Base-by-base conservation (phyloP, 2,888 invertebrate genomes). In the Mactromeris polynyma region DNA sequence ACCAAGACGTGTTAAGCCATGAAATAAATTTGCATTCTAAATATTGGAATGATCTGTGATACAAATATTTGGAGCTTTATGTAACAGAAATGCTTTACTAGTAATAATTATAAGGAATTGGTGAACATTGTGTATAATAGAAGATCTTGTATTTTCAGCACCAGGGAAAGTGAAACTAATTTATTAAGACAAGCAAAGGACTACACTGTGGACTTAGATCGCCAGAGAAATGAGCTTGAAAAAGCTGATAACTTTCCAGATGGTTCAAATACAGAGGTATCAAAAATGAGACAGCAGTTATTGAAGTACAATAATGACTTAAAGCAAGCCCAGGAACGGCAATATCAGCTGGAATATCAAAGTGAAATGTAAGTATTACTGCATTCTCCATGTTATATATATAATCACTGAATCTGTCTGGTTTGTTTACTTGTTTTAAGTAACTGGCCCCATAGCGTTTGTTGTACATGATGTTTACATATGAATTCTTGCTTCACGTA, bases 181-280 rank as follows among this genome's bases (percentile, higher is more conserved):
- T 91, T 96, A 26, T 90, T 97, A 14, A 93, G 94, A 85, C 93
- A 96, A 83, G 96, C 96, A 26, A 96, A 96, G 87, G 93, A 96
- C 26, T 95, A 90, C 83, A 92, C 95, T 3, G 86, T 91, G 21
- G 94, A 94, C 33, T 89, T 96, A 6, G 97, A 96, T 46, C 92
- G 92, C 85, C 96, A 96, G 90, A 91, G 94, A 78, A 86, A 85
- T 77, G 96, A 96, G 81, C 92, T 97, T 40, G 96, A 96, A 78
- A 95, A 95, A 88, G 96, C 95, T 42, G 96, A 97, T 85, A 95
- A 96, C 69, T 96, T 96, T 88, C 96, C 96, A 0, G 96, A 96
- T 64, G 96, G 95, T 77, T 94, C 95, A 36, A 96, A 96, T 89
- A 96, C 96, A 36, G 97, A 96, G 88, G 96, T 96, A 19, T 95